Percentiles rank a stretch among this genome's conserved stretches.
These are phyloP conservation scores for Mormyrus lacerda DNA, from an alignment of 2,113 vertebrate species.

Conservation along the genomic window DNA sequence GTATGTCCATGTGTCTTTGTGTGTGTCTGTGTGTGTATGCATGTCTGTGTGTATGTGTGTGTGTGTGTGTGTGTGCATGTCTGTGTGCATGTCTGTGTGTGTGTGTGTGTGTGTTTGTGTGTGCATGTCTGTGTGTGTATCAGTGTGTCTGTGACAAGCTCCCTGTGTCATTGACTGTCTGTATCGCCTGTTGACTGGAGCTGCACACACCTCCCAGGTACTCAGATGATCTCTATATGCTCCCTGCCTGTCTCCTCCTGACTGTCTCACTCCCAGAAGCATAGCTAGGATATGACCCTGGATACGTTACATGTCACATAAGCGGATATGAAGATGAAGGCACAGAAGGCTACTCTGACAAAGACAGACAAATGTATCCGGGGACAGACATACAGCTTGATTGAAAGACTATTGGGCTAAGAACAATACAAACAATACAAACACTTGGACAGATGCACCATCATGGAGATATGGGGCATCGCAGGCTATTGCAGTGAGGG, in stretches of 20 bases:
- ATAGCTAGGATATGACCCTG: not conserved
- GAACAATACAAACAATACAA: not conserved
- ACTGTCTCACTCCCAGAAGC: not conserved
- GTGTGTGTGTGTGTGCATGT: not conserved
- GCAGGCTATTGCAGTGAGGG: too few species aligned
- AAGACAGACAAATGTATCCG: not conserved
- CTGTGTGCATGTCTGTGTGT: not conserved
- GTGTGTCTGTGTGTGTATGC: too few species aligned
- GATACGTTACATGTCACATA: not conserved
- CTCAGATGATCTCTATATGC: not conserved
- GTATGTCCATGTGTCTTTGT: too few species aligned
- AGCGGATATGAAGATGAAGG: not conserved
- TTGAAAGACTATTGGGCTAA: not conserved
- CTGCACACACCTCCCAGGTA: not conserved
- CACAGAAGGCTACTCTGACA: not conserved
- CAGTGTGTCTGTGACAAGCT: not conserved
- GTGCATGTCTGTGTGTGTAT: not conserved
- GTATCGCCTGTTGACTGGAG: conserved; percentile 24
- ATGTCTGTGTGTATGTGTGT: too few species aligned
- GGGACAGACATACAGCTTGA: not conserved
- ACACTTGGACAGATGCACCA: not conserved
- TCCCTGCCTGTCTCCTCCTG: not conserved
- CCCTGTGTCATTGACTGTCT: conserved; percentile 5
- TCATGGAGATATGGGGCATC: not conserved
- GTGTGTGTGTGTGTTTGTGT: not conserved